Conservation (phyloP, 92 coral and sea anemone species). For the Epizoanthus illoricatus region DNA sequence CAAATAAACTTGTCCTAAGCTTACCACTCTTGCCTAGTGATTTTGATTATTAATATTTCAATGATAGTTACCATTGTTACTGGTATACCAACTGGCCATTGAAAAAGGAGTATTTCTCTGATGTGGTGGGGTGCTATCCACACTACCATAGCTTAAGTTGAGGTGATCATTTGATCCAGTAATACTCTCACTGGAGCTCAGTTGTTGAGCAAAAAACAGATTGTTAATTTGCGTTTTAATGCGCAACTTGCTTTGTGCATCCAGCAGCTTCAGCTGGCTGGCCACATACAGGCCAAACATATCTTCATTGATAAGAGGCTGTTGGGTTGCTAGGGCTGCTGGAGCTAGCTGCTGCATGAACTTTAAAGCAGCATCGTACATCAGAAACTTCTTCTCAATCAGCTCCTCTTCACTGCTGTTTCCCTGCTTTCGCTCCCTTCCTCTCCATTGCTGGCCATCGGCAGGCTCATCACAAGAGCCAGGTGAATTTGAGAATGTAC, state of each 20-base stretch:
- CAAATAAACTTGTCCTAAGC: too few relatives aligned
- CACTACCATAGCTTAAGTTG: too few relatives aligned
- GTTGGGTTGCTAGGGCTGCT: constrained; percentile 27
- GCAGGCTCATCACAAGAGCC: constrained; percentile 15
- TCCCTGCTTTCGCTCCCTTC: constrained; percentile 22
- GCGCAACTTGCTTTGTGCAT: constrained; percentile 14
- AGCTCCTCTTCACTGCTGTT: constrained; percentile 23
- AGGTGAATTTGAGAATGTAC: background rate
- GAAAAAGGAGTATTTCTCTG: too few relatives aligned
- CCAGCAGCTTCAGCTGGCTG: constrained; percentile 43
- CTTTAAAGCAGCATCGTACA: constrained; percentile 38
- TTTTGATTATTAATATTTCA: too few relatives aligned
- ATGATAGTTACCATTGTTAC: too few relatives aligned
- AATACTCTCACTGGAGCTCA: background rate
- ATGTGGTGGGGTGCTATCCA: too few relatives aligned
- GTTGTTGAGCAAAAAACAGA: constrained; percentile 20
- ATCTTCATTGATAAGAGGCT: constrained; percentile 39
- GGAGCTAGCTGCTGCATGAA: constrained; percentile 40
- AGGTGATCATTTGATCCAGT: too few relatives aligned
- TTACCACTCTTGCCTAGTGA: too few relatives aligned
- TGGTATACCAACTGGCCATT: too few relatives aligned
- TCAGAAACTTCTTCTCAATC: constrained; percentile 15
- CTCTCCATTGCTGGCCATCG: constrained; percentile 5
- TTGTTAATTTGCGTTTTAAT: constrained; percentile 40
- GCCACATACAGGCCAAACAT: constrained; percentile 53